Evolutionary conservation across 2,797 vertebrate genomes (phyloP).

Genomic region (Gadopsis marmoratus): DNA sequence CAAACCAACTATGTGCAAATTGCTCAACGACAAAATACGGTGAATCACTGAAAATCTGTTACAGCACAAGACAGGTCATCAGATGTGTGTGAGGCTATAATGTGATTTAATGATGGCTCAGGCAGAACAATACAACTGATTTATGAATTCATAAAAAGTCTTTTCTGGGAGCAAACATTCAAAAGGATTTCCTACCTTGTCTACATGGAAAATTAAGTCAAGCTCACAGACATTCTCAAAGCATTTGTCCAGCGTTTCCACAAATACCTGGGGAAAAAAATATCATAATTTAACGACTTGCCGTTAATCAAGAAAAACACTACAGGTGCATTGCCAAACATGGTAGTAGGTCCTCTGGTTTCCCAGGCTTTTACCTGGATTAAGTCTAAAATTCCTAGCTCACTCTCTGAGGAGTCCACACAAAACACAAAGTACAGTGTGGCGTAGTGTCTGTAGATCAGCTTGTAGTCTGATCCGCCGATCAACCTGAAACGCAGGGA

Average conservation of each 20-base stretch:
- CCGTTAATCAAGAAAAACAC: background rate
- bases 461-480: slow-evolving; percentile 97
- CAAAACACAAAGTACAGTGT: slow-evolving; percentile 99
- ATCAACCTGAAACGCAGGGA: slow-evolving; percentile 86
- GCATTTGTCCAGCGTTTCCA: slow-evolving; percentile 99
- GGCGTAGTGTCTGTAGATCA: slow-evolving; percentile 98
- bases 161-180: background rate
- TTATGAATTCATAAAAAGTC: background rate
- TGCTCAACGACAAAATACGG: slow-evolving; percentile 1
- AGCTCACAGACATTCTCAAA: slow-evolving; percentile 99
- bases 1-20: background rate
- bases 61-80: background rate
- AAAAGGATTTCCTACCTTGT: slow-evolving; percentile 88
- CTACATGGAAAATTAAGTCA: slow-evolving; percentile 99
- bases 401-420: slow-evolving; percentile 98
- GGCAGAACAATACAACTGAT: background rate
- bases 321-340: background rate
- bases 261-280: too few species aligned
- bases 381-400: slow-evolving; percentile 98
- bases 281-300: too few species aligned
- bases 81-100: background rate
- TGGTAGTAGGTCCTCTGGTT: background rate
- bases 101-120: background rate
- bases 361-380: slow-evolving; percentile 90
- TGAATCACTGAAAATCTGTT: slow-evolving; percentile 9